Evolutionary conservation across 2,797 vertebrate genomes (phyloP).

Genomic region (Sylvilagus floridanus): DNA sequence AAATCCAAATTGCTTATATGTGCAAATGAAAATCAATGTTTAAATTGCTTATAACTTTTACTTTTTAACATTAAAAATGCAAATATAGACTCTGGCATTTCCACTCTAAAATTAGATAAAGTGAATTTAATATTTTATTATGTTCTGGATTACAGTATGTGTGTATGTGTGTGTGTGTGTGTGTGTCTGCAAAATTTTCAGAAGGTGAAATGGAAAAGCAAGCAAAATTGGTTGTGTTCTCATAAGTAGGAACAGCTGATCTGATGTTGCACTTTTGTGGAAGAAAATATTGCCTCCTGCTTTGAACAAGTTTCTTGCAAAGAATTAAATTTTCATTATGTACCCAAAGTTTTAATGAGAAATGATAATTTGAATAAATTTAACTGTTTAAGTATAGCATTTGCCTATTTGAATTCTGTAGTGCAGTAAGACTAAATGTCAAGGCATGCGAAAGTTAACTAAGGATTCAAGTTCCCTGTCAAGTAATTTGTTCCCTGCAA

Average conservation of each 20-base stretch:
- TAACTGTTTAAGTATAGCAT: conserved; percentile 24
- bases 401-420: conserved; percentile 38
- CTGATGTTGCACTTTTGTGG: conserved; percentile 4
- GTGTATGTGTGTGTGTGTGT: not conserved
- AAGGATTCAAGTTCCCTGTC: not conserved
- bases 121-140: conserved; percentile 41
- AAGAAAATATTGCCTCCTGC: not conserved
- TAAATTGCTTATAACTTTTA: conserved; percentile 49
- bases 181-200: not conserved
- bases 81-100: conserved; percentile 53
- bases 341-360: conserved; percentile 15
- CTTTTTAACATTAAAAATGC: conserved; percentile 51
- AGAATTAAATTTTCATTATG: conserved; percentile 17
- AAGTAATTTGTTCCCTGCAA: not conserved
- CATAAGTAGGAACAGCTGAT: conserved; percentile 27
- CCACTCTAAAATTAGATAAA: conserved; percentile 16
- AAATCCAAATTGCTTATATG: conserved; percentile 36
- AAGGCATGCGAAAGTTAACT: conserved; percentile 2
- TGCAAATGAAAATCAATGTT: conserved; percentile 39
- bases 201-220: conserved; percentile 44
- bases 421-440: conserved; percentile 26
- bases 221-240: conserved; percentile 21
- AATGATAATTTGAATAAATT: conserved; percentile 5
- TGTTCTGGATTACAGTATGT: not conserved
- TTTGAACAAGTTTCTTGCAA: conserved; percentile 42